Conservation (phyloP, 2,797 vertebrate species). For the Fratercula arctica region DNA sequence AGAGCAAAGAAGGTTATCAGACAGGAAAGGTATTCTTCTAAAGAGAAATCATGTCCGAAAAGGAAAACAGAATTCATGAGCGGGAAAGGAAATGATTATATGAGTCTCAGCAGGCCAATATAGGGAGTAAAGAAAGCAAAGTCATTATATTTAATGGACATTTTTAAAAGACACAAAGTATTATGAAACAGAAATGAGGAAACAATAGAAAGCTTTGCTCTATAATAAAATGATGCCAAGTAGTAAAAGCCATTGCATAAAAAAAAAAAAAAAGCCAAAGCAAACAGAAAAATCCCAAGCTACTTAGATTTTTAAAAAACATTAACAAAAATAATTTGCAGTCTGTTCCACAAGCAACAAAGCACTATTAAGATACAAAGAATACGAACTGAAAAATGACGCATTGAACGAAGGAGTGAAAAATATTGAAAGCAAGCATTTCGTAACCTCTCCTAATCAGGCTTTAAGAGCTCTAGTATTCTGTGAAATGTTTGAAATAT, state of each 20-base stretch:
- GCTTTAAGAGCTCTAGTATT: slow-evolving; percentile 33
- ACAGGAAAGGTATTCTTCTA: background rate
- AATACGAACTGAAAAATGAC: background rate
- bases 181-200: slow-evolving; percentile 11
- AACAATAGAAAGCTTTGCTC: background rate
- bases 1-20: background rate
- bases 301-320: background rate
- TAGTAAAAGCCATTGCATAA: background rate
- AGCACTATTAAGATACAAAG: background rate
- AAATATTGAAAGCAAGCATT: background rate
- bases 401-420: background rate
- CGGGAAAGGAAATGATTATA: background rate
- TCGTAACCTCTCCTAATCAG: slow-evolving; percentile 31
- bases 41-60: background rate
- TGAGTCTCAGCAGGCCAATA: background rate
- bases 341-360: background rate
- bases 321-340: background rate
- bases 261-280: background rate
- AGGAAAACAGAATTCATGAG: background rate
- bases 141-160: background rate
- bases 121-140: background rate
- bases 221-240: background rate
- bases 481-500: slow-evolving; percentile 28
- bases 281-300: background rate
- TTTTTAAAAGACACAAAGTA: background rate